Percentiles rank a stretch among this genome's conserved stretches.
Conservation (phyloP, 2,113 vertebrate species). For the Brachyistius frenatus region DNA sequence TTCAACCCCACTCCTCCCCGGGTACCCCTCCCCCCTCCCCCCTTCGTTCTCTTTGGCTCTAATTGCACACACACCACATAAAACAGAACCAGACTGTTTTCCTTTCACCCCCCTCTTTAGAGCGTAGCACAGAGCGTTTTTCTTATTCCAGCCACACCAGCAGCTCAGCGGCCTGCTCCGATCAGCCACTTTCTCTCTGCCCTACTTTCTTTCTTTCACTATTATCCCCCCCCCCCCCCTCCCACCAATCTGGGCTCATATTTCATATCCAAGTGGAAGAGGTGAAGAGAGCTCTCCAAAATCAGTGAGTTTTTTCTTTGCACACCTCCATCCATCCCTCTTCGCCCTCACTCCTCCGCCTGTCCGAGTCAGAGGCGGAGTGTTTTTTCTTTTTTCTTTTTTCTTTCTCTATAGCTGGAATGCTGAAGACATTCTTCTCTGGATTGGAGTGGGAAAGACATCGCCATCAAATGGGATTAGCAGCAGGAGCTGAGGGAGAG, state of each 20-base stretch:
- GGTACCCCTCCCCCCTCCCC: constrained; percentile 15
- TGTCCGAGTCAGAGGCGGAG: constrained; percentile 41
- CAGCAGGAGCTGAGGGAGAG: constrained; percentile 70
- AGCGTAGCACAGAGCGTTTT: constrained; percentile 67
- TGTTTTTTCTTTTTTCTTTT: constrained; percentile 14
- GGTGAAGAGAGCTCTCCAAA: constrained; percentile 51
- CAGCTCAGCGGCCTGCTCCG: constrained; percentile 50
- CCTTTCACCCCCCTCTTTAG: constrained; percentile 66
- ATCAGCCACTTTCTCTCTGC: constrained; percentile 62
- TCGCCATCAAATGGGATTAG: constrained; percentile 83
- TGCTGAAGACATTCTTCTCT: constrained; percentile 80
- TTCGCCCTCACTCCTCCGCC: constrained; percentile 35
- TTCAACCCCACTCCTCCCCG: constrained; percentile 37
- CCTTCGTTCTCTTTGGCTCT: constrained; percentile 61
- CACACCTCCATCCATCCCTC: constrained; percentile 51
- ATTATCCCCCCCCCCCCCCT: constrained; percentile 8
- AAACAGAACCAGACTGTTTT: constrained; percentile 86
- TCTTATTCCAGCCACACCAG: constrained; percentile 69
- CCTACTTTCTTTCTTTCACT: constrained; percentile 51
- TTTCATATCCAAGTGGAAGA: constrained; percentile 60
- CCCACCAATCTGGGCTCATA: constrained; percentile 30
- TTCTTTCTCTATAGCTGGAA: constrained; percentile 69
- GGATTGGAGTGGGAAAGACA: constrained; percentile 76
- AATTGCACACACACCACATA: constrained; percentile 85
- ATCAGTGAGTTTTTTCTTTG: constrained; percentile 46